Conservation (phyloP, 2,113 vertebrate species). For the Halichoeres trimaculatus region DNA sequence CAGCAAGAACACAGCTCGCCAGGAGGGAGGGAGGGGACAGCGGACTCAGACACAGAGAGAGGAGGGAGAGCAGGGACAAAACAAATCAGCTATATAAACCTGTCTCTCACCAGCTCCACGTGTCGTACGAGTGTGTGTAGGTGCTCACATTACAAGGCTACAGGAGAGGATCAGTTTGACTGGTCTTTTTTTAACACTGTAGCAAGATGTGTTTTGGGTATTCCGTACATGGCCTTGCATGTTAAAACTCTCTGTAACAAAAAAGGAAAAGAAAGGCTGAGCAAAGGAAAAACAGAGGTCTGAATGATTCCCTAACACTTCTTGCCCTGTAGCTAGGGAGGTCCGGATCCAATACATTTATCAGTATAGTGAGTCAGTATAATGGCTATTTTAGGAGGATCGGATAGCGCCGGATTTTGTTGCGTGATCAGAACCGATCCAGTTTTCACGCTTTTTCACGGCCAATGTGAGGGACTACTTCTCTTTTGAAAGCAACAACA, state of each 20-base stretch:
- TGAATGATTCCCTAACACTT: slow-evolving; percentile 32
- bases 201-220: not conserved
- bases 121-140: slow-evolving; percentile 4
- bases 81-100: slow-evolving; percentile 41
- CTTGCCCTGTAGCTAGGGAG: slow-evolving; percentile 14
- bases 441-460: too few relatives aligned
- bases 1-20: slow-evolving; percentile 59
- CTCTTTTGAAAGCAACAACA: too few relatives aligned
- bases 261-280: not conserved
- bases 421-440: too few relatives aligned
- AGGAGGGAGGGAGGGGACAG: slow-evolving; percentile 18
- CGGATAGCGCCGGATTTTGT: too few relatives aligned
- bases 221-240: not conserved
- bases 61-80: slow-evolving; percentile 11
- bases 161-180: not conserved
- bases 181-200: slow-evolving; percentile 10
- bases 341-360: too few relatives aligned
- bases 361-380: too few relatives aligned
- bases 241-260: not conserved
- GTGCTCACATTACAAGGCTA: slow-evolving; percentile 28
- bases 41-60: slow-evolving; percentile 19
- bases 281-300: not conserved
- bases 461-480: too few relatives aligned
- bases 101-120: slow-evolving; percentile 4
- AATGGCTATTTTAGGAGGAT: too few relatives aligned